A percentile compares a stretch with the other conserved stretches of the same genome.
Evolutionary conservation across 2,888 invertebrate species (phyloP).

Genomic region (Carcina quercana): DNA sequence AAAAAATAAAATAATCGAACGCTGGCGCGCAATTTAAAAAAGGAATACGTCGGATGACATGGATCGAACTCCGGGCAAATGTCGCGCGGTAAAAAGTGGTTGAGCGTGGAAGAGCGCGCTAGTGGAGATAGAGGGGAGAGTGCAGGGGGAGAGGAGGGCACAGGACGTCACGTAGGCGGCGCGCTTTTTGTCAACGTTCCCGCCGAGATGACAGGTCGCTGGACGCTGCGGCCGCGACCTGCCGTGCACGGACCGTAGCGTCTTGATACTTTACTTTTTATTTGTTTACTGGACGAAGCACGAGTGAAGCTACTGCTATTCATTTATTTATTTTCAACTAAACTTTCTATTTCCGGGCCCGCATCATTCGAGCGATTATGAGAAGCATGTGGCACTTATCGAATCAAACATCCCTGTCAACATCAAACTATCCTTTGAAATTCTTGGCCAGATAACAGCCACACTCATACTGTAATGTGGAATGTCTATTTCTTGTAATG

Average conservation of each 20-base stretch:
- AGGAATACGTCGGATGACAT: slow-evolving; percentile 74
- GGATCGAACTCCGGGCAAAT: slow-evolving; percentile 75
- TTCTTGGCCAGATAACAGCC: too few relatives aligned
- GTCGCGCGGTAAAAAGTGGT: slow-evolving; percentile 74
- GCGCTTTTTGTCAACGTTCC: slow-evolving; percentile 74
- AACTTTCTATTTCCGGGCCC: too few relatives aligned
- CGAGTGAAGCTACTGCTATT: too few relatives aligned
- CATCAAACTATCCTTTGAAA: too few relatives aligned
- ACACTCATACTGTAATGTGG: too few relatives aligned
- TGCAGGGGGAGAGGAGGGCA: slow-evolving; percentile 21
- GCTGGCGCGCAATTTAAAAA: slow-evolving; percentile 65
- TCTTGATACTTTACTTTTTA: slow-evolving; percentile 67
- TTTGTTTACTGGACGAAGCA: too few relatives aligned
- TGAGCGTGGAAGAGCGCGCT: slow-evolving; percentile 40
- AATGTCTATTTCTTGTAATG: too few relatives aligned
- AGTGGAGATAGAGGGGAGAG: slow-evolving; percentile 18
- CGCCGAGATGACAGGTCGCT: slow-evolving; percentile 73
- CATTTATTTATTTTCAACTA: too few relatives aligned
- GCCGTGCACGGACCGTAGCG: slow-evolving; percentile 30
- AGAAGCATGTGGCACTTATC: too few relatives aligned
- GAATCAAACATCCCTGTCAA: too few relatives aligned
- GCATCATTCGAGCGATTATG: too few relatives aligned
- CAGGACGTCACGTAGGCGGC: slow-evolving; percentile 73
- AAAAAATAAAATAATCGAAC: slow-evolving; percentile 67
- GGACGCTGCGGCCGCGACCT: slow-evolving; percentile 60